Evolutionary conservation across 2,888 invertebrate genomes (phyloP).

Genomic region (Xestoiulus laeticollis): DNA sequence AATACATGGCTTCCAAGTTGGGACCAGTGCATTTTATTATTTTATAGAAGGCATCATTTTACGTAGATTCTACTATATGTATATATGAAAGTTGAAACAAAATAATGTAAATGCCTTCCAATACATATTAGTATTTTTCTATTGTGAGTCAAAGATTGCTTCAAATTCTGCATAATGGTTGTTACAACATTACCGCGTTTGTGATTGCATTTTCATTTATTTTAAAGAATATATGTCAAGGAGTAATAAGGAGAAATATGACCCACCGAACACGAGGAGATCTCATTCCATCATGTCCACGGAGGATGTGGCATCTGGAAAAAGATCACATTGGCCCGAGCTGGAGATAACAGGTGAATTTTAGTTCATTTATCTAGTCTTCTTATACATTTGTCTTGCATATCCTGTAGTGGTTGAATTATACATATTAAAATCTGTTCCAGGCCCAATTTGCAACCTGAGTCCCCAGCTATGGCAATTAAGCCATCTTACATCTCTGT

Average conservation of each 20-base stretch:
- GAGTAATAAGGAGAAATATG: conserved; percentile 85
- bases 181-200: neutral
- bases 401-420: neutral
- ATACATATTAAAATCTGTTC: conserved; percentile 53
- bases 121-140: too few species aligned
- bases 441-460: conserved; percentile 94
- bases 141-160: too few species aligned
- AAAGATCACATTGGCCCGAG: conserved; percentile 91
- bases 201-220: conserved; percentile 20
- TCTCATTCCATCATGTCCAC: conserved; percentile 91
- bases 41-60: too few species aligned
- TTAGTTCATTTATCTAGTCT: neutral
- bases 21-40: too few species aligned
- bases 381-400: too few species aligned
- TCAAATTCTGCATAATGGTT: too few species aligned
- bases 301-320: conserved; percentile 90
- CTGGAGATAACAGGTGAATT: conserved; percentile 80
- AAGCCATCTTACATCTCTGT: conserved; percentile 90
- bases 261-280: conserved; percentile 79
- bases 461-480: conserved; percentile 92
- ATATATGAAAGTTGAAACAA: too few species aligned
- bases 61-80: too few species aligned
- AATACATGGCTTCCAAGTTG: too few species aligned
- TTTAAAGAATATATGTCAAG: conserved; percentile 55
- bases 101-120: too few species aligned